phyloP scores from a whole-genome alignment of 2,888 invertebrate species.

The Anagyrus pseudococci region DNA sequence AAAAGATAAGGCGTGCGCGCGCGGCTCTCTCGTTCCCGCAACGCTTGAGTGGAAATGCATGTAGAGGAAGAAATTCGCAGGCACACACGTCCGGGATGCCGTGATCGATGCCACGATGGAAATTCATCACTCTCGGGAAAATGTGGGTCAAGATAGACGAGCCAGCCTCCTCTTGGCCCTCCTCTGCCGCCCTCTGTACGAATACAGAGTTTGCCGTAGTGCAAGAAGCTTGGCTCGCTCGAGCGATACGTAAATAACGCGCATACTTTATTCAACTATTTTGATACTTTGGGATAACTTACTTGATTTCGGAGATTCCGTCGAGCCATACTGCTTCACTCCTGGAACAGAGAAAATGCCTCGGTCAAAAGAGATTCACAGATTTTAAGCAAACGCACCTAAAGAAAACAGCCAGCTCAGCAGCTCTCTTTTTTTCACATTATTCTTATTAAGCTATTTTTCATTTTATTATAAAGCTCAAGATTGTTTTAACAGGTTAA shows the following conservation, averaged over 20 bases:
- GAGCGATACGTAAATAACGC: background rate
- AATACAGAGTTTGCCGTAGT: no score
- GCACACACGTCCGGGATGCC: background rate
- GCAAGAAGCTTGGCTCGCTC: no score
- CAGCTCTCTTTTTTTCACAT: no score
- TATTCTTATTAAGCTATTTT: no score
- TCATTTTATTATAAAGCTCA: no score
- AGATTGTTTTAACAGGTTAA: no score
- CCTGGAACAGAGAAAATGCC: conserved; percentile 51
- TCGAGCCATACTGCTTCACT: conserved; percentile 52
- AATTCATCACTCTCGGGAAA: conserved; percentile 14
- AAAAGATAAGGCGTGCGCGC: background rate
- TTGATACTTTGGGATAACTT: conserved; percentile 32
- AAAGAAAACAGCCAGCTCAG: no score
- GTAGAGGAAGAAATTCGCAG: conserved; percentile 8
- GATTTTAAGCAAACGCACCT: no score
- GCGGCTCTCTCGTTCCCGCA: no score
- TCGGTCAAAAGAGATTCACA: no score
- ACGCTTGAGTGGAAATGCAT: conserved; percentile 18
- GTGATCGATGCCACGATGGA: conserved; percentile 25
- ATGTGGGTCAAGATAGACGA: background rate
- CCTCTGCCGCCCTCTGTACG: no score
- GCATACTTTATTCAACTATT: background rate
- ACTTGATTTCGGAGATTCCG: conserved; percentile 56
- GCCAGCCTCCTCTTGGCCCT: no score